These are phyloP conservation scores for Paratrypauchen microcephalus DNA, from an alignment of 2,797 vertebrate genomes.

Conservation along the genomic window DNA sequence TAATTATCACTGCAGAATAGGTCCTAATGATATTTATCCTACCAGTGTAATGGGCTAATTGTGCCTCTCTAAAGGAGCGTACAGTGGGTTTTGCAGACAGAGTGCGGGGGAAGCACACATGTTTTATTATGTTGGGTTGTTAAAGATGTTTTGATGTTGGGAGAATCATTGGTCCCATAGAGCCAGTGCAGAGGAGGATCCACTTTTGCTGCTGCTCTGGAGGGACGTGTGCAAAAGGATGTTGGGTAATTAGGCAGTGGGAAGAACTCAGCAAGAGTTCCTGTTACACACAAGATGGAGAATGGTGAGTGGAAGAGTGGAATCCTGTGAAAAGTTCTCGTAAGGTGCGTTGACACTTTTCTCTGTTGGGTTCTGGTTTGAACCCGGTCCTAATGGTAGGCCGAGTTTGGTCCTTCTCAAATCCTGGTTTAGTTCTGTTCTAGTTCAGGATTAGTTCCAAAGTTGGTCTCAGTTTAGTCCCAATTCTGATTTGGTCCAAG, in stretches of 20 bases:
- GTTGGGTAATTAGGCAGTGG: slow-evolving; percentile 72
- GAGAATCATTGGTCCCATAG: slow-evolving; percentile 75
- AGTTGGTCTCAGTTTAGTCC: too few relatives aligned
- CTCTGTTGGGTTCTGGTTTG: too few relatives aligned
- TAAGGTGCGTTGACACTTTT: too few relatives aligned
- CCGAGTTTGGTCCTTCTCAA: too few relatives aligned
- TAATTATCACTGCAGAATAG: slow-evolving; percentile 75
- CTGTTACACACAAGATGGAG: neutral
- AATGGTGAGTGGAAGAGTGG: neutral
- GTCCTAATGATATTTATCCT: slow-evolving; percentile 81
- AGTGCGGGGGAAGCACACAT: slow-evolving; percentile 51
- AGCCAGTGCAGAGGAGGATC: slow-evolving; percentile 73
- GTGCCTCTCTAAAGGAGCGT: slow-evolving; percentile 62
- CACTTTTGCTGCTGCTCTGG: slow-evolving; percentile 58
- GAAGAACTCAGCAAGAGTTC: slow-evolving; percentile 51
- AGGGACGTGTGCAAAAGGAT: slow-evolving; percentile 63
- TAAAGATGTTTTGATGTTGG: slow-evolving; percentile 63
- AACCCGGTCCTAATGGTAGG: too few relatives aligned
- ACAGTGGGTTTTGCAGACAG: slow-evolving; percentile 65
- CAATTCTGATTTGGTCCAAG: too few relatives aligned
- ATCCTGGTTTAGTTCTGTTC: too few relatives aligned
- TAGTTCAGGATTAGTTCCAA: too few relatives aligned
- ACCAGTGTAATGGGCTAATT: slow-evolving; percentile 76
- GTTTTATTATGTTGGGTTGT: slow-evolving; percentile 56
- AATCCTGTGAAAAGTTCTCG: neutral